Percentiles rank a stretch among this genome's conserved stretches.
Conservation (phyloP, 2,888 invertebrate species). For the Pogonocherus hispidulus region DNA sequence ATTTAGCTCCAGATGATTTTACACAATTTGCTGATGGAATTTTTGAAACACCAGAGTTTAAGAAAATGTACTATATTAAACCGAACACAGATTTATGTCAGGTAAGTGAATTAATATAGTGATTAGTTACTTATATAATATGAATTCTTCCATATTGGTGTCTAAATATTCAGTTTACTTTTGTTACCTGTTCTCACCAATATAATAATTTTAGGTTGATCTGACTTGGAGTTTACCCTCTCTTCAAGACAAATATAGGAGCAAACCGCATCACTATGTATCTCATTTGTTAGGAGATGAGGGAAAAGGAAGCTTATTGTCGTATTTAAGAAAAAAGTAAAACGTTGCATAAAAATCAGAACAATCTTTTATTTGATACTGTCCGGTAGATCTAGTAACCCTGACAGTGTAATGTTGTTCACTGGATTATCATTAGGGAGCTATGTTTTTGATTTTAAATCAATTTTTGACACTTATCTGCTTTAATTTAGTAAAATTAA, state of each 20-base stretch:
- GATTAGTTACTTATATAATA: background rate
- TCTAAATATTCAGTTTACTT: no score
- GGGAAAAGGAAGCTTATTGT: constrained; percentile 86
- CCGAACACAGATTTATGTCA: constrained; percentile 81
- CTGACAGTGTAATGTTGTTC: no score
- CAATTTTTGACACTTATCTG: no score
- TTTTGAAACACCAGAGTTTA: constrained; percentile 75
- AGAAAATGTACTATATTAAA: constrained; percentile 80
- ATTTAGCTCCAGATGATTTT: constrained; percentile 76
- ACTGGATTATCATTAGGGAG: no score
- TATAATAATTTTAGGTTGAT: constrained; percentile 68
- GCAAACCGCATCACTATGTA: constrained; percentile 83
- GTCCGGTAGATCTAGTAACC: no score
- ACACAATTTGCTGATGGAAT: constrained; percentile 70
- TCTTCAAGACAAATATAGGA: constrained; percentile 76
- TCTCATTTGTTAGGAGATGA: constrained; percentile 88
- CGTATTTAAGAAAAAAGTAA: constrained; percentile 81
- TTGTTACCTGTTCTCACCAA: no score
- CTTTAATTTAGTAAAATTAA: no score
- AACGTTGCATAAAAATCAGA: background rate
- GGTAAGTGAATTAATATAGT: constrained; percentile 67
- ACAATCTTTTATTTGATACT: no score
- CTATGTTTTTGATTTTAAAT: no score
- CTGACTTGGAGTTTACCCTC: constrained; percentile 78
- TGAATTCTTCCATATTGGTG: no score